These are phyloP conservation scores for Urophycis tenuis DNA, from an alignment of 2,797 vertebrate species.

Conservation along the genomic window DNA sequence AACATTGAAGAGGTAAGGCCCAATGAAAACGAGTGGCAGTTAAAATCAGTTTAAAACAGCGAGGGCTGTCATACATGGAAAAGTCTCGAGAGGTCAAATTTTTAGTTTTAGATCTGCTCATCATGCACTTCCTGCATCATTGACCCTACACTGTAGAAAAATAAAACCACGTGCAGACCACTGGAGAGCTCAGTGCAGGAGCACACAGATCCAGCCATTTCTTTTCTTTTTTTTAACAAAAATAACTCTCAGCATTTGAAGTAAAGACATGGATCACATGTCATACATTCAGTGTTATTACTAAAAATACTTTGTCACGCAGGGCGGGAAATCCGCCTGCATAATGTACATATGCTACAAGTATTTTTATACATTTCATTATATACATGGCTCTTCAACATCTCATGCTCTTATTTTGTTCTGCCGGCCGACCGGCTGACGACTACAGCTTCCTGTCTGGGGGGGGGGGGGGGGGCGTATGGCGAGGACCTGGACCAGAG, in stretches of 20 bases:
- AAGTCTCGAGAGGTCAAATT: conserved; percentile 61
- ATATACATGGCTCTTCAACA: conserved; percentile 93
- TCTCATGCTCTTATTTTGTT: conserved; percentile 63
- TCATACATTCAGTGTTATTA: conserved; percentile 96
- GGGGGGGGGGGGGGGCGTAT: conserved; percentile 45
- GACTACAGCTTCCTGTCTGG: conserved; percentile 63
- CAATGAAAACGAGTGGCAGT: conserved; percentile 6
- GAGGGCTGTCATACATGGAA: conserved; percentile 37
- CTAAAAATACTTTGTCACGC: conserved; percentile 92
- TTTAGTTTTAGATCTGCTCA: conserved; percentile 33
- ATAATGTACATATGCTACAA: conserved; percentile 98
- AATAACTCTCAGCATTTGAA: conserved; percentile 78
- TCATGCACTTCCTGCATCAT: conserved; percentile 61
- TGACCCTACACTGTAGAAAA: conserved; percentile 74
- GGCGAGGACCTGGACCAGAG: conserved; percentile 51
- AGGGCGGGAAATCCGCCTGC: conserved; percentile 79
- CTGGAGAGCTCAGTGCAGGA: conserved; percentile 75
- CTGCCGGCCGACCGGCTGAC: conserved; percentile 61
- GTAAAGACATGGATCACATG: conserved; percentile 76
- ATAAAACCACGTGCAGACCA: conserved; percentile 73
- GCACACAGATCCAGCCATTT: no score
- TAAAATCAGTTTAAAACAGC: not conserved
- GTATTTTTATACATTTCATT: conserved; percentile 82
- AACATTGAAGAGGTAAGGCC: not conserved
- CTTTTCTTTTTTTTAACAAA: conserved; percentile 69